phyloP scores from a whole-genome alignment of 2,113 vertebrate species.

The Rallus limicola region DNA sequence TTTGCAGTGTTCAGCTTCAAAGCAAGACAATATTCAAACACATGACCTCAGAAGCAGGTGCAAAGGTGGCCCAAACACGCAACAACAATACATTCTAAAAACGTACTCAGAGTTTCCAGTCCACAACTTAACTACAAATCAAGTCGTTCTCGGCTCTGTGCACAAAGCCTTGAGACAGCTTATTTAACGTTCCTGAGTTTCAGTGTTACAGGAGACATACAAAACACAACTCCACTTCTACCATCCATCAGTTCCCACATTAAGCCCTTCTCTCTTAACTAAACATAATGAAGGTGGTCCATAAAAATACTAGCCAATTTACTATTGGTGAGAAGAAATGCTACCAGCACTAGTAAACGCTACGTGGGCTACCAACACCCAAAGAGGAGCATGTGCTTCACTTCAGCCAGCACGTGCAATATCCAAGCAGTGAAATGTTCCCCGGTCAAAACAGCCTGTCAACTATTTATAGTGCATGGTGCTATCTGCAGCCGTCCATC shows the following conservation, averaged over 20 bases:
- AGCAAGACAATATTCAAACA: neutral
- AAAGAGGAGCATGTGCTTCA: neutral
- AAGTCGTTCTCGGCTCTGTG: neutral
- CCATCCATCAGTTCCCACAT: neutral
- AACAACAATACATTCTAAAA: neutral
- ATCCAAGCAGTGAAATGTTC: neutral
- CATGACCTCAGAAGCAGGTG: neutral
- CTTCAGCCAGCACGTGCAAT: neutral
- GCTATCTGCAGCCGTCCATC: neutral
- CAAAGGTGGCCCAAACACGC: rapidly evolving
- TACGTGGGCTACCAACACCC: rapidly evolving
- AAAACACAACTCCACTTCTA: neutral
- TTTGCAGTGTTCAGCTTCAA: neutral
- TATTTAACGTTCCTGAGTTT: neutral
- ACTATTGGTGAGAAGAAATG: neutral
- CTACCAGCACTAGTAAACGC: neutral
- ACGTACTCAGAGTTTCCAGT: neutral
- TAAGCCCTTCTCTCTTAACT: neutral
- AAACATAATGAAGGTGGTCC: neutral
- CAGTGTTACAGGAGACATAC: neutral
- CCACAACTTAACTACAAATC: neutral
- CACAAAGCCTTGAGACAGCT: rapidly evolving
- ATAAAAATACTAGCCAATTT: neutral
- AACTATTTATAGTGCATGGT: neutral
- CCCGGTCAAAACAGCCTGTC: neutral